These are phyloP conservation scores for Hippocampus zosterae DNA, from an alignment of 2,113 vertebrate species.

Conservation along the genomic window DNA sequence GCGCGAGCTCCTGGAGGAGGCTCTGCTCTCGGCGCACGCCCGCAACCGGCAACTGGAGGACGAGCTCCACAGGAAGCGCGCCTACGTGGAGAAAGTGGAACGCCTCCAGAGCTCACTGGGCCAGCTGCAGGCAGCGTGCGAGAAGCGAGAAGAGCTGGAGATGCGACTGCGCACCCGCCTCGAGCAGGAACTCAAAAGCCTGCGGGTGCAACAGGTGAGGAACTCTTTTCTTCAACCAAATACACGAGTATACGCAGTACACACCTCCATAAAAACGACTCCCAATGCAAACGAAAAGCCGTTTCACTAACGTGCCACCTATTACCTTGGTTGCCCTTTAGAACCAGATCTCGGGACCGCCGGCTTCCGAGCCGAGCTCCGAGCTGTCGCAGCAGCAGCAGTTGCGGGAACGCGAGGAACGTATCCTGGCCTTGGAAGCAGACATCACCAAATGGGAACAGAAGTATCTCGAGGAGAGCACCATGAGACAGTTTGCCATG, in stretches of 20 bases:
- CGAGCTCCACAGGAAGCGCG: constrained; percentile 86
- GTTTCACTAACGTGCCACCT: not conserved
- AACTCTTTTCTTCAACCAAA: not conserved
- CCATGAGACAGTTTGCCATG: constrained; percentile 98
- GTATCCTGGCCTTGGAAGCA: constrained; percentile 88
- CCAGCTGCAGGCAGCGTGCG: constrained; percentile 93
- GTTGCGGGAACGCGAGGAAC: constrained; percentile 89
- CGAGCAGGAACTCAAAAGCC: constrained; percentile 92
- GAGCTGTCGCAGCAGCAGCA: constrained; percentile 80
- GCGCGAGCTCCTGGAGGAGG: constrained; percentile 85
- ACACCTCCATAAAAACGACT: no score
- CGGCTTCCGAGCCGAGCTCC: constrained; percentile 62
- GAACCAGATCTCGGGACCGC: constrained; percentile 33
- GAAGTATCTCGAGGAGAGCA: constrained; percentile 95
- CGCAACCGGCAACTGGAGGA: constrained; percentile 84
- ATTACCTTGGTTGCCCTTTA: constrained; percentile 54
- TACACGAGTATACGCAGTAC: no score
- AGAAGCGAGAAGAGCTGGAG: constrained; percentile 91
- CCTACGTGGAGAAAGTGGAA: constrained; percentile 94
- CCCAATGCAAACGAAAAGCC: no score
- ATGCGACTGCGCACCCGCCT: constrained; percentile 85
- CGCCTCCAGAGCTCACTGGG: constrained; percentile 86
- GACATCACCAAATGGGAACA: constrained; percentile 99
- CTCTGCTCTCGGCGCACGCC: constrained; percentile 78
- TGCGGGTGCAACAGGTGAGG: constrained; percentile 88